Conservation (phyloP, 2,113 vertebrate genomes). For the Maccullochella peelii region DNA sequence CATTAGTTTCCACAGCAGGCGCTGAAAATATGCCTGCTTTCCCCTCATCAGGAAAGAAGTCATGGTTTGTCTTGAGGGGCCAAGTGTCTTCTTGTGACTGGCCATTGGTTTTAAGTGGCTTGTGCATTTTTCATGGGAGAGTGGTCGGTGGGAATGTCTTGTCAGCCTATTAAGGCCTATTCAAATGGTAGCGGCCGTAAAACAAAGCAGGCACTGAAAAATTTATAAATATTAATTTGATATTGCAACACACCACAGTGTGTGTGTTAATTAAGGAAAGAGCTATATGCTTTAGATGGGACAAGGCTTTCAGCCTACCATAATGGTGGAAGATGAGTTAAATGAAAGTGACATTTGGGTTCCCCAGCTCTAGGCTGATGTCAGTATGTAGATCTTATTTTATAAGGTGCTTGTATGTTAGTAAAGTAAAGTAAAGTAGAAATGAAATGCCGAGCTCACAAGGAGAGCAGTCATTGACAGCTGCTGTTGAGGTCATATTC, state of each 20-base stretch:
- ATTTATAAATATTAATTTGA: slow-evolving; percentile 87
- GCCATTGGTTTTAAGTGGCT: slow-evolving; percentile 85
- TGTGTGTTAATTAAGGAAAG: slow-evolving; percentile 83
- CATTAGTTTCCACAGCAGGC: slow-evolving; percentile 71
- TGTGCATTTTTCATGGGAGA: slow-evolving; percentile 85
- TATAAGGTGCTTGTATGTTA: slow-evolving; percentile 10
- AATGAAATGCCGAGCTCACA: slow-evolving; percentile 1
- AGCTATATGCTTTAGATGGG: slow-evolving; percentile 72
- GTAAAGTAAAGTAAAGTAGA: slow-evolving; percentile 14
- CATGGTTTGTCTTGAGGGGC: slow-evolving; percentile 75
- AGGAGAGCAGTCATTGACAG: background rate
- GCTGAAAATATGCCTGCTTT: slow-evolving; percentile 73
- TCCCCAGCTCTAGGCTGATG: slow-evolving; percentile 27
- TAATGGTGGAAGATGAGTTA: slow-evolving; percentile 66
- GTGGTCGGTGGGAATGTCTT: slow-evolving; percentile 79
- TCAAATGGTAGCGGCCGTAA: slow-evolving; percentile 79
- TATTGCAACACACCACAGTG: slow-evolving; percentile 75
- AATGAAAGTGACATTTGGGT: slow-evolving; percentile 61
- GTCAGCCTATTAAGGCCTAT: slow-evolving; percentile 82
- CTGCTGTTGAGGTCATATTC: background rate
- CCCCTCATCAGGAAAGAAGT: slow-evolving; percentile 70
- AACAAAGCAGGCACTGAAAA: slow-evolving; percentile 80
- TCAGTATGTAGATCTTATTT: slow-evolving; percentile 53
- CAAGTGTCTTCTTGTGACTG: slow-evolving; percentile 78
- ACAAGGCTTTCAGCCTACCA: slow-evolving; percentile 54